Percentiles rank a stretch among this genome's conserved stretches.
phyloP scores from a whole-genome alignment of 1,140 invertebrate species.

The Drosophila repletoides region DNA sequence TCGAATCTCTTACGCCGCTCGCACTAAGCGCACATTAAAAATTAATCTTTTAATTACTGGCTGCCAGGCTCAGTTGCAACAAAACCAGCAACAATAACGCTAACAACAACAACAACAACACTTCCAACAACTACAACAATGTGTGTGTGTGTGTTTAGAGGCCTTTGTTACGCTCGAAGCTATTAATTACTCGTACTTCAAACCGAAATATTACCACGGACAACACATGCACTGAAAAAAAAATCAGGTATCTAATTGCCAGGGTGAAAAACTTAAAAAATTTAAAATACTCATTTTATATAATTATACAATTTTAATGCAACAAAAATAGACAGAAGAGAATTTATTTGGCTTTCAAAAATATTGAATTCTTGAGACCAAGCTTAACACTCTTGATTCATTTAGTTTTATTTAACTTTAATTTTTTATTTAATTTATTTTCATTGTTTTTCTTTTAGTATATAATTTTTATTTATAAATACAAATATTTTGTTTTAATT shows the following conservation, averaged over 20 bases:
- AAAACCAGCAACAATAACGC: constrained; percentile 6
- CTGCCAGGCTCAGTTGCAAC: constrained; percentile 11
- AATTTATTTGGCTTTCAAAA: too few relatives aligned
- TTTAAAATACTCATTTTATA: too few relatives aligned
- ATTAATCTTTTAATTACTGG: constrained; percentile 77
- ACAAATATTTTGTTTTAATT: too few relatives aligned
- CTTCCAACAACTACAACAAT: constrained; percentile 4
- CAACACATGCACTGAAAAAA: not conserved
- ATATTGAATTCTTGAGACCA: too few relatives aligned
- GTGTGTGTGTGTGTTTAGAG: constrained; percentile 1
- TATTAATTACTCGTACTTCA: constrained; percentile 39
- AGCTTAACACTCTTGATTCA: too few relatives aligned
- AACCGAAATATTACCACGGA: constrained; percentile 12
- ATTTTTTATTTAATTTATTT: too few relatives aligned
- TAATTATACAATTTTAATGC: too few relatives aligned
- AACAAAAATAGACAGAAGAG: too few relatives aligned
- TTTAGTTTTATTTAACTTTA: too few relatives aligned
- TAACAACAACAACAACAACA: not conserved
- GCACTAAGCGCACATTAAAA: constrained; percentile 69
- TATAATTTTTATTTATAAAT: too few relatives aligned
- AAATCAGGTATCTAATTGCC: not conserved
- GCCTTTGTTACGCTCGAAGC: constrained; percentile 19
- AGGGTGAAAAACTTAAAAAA: too few relatives aligned
- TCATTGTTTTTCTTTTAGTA: too few relatives aligned
- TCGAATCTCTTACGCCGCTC: constrained; percentile 1